These are phyloP conservation scores for Dorcus hopei DNA, from an alignment of 2,888 invertebrate species.

Conservation along the genomic window DNA sequence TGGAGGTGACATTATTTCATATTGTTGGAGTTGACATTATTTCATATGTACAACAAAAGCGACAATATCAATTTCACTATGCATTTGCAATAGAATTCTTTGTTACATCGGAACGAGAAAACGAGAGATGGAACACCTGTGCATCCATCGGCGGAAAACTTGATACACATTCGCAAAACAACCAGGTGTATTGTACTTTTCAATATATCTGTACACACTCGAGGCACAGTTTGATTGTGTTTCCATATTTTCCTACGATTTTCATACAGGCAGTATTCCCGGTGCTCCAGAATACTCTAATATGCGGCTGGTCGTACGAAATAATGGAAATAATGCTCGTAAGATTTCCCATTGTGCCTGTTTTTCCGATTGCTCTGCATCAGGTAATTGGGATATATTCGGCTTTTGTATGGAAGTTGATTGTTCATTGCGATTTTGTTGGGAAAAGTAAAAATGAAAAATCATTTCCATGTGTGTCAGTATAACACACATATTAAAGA, in stretches of 20 bases:
- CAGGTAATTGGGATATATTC: neutral
- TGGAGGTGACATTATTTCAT: too few species aligned
- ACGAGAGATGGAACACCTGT: neutral
- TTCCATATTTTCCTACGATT: neutral
- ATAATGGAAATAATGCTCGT: neutral
- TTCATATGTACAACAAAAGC: neutral
- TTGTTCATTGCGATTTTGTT: too few species aligned
- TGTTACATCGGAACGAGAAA: neutral
- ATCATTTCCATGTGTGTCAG: too few species aligned
- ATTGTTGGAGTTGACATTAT: too few species aligned
- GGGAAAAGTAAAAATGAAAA: too few species aligned
- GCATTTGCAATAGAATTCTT: neutral
- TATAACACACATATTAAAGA: too few species aligned
- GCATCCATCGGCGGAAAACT: neutral
- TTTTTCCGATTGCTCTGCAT: neutral
- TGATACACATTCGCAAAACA: neutral
- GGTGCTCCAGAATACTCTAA: neutral
- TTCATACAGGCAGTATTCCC: neutral
- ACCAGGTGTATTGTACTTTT: constrained; percentile 3
- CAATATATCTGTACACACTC: neutral
- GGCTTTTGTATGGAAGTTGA: neutral
- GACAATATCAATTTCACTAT: neutral
- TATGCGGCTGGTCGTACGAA: neutral
- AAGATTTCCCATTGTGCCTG: neutral
- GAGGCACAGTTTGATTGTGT: constrained; percentile 1